Base-by-base conservation (phyloP, 2,113 vertebrate species). In the Laticauda colubrina region DNA sequence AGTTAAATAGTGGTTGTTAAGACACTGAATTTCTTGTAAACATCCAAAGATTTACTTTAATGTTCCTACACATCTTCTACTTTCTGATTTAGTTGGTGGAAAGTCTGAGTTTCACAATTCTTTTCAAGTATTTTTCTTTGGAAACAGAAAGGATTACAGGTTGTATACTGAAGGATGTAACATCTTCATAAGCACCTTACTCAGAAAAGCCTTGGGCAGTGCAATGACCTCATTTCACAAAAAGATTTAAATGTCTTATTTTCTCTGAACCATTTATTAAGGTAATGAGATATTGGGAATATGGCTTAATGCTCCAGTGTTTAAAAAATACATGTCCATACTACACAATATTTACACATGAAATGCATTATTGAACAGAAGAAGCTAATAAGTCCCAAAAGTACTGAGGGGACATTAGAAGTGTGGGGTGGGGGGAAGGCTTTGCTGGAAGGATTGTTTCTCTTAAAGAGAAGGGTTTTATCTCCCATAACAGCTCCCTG, bases 301-400 rank as follows among this genome's bases (percentile, higher is more conserved):
- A 93, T 92, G 59, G 55, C 48, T 96, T 93, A 93, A 88, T 39
- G 69, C 5, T 75, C 39, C 94, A 95, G 92, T 51, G 87, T 54
- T 85, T 92, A 92, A 85, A 59, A 94, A 96, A 95, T 21, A 94
- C 75, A 93, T 43, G 43, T 88, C 86, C 59, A 23, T 90, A 93
- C 61, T 93, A 94, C 85, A 88, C 91, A 94, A 91, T 92, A 94
- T 94, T 96, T 96, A 94, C 91, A 90, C 1, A 85, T 5, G 91
- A 87, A 88, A 48, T 96, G 95, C 96, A 96, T 96, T 95, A 96
- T 93, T 95, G 91, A 97, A 94, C 56, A 96, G 87, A 20, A 94
- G 87, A 93, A 93, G 64, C 7, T 93, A 96, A 93, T 57, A 92
- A 5, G 26, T 45, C 81, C 86, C 0, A 11, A 92, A 48, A 89